Percentiles rank a stretch among this genome's conserved stretches.
Conservation (phyloP, 2,797 vertebrate genomes). For the Loriculus beryllinus region DNA sequence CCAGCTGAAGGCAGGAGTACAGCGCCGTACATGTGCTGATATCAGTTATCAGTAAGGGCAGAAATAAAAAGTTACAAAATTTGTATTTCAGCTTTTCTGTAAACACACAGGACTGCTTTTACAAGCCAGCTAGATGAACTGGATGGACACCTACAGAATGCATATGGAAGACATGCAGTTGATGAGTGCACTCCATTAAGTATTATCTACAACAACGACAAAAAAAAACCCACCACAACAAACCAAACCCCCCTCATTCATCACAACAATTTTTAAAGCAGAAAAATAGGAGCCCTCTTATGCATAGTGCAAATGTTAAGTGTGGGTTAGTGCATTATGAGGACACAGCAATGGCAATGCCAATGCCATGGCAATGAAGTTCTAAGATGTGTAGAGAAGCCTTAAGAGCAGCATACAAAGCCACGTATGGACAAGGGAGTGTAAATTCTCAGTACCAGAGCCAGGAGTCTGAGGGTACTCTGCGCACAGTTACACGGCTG, state of each 20-base stretch:
- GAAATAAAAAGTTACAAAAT: not conserved
- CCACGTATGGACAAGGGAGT: rapidly evolving
- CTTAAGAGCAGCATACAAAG: not conserved
- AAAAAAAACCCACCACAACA: not conserved
- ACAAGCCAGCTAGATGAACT: not conserved
- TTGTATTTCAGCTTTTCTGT: not conserved
- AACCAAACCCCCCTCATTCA: not conserved
- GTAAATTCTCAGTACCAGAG: not conserved
- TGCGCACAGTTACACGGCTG: not conserved
- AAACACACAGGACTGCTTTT: not conserved
- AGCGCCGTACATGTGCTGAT: not conserved
- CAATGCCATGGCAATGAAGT: not conserved
- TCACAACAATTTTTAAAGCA: not conserved
- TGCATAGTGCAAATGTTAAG: not conserved
- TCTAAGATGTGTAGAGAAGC: not conserved
- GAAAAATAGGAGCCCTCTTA: not conserved
- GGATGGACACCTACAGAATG: not conserved
- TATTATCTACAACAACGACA: not conserved
- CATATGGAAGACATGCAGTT: not conserved
- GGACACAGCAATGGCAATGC: not conserved
- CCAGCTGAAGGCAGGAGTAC: not conserved
- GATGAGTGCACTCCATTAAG: not conserved
- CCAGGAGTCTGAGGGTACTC: not conserved
- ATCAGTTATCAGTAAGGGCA: not conserved
- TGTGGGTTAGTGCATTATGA: rapidly evolving